Base-by-base conservation (phyloP, 2,113 vertebrate genomes). In the Fulica atra region DNA sequence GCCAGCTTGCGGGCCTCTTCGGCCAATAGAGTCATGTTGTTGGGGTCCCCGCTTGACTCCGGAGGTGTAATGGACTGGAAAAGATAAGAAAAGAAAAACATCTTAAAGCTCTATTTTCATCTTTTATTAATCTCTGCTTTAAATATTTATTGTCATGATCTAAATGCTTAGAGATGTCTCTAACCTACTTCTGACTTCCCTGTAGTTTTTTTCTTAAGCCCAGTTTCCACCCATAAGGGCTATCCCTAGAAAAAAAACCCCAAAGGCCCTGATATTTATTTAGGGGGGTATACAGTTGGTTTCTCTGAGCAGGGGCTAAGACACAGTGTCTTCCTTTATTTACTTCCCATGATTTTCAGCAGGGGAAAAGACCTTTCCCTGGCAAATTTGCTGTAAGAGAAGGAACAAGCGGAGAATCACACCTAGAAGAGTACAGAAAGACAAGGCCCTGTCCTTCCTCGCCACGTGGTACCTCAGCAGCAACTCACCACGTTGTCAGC, bases 1-100 rank as follows among this genome's bases (percentile, higher is more conserved):
- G 99, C 99, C 36, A 99, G 98, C 20, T 93, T 98, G 10, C 99
- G 98, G 2, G 99, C 99, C 93, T 99, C 99, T 97, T 99, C 99
- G 17, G 99, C 99, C 97, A 99, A 94, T 14, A 99, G 91, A 31
- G 99, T 99, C 99, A 99, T 99, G 96, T 99, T 99, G 98, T 99
- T 99, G 4, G 99, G 99, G 33, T 99, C 99, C 61, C 98, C 97
- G 0, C 97, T 90, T n/a, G 98, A 98, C 15, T 98, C 98, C 1
- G 98, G 98, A 14, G 98, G 97, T 81, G 98, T 98, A 96, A 99
- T 98, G 73, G 99, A 99, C 99, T 99, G 89, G 56, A 92, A 87
- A 25, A 66, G 85, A 90, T 7, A n/a, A 8, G 5, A 21, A 20
- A n/a, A 19, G 0, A 51, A 40, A 70, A 70, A 61, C 24, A 18